Evolutionary conservation across 2,113 vertebrate species (phyloP).

Genomic region (Hepsetus odoe): DNA sequence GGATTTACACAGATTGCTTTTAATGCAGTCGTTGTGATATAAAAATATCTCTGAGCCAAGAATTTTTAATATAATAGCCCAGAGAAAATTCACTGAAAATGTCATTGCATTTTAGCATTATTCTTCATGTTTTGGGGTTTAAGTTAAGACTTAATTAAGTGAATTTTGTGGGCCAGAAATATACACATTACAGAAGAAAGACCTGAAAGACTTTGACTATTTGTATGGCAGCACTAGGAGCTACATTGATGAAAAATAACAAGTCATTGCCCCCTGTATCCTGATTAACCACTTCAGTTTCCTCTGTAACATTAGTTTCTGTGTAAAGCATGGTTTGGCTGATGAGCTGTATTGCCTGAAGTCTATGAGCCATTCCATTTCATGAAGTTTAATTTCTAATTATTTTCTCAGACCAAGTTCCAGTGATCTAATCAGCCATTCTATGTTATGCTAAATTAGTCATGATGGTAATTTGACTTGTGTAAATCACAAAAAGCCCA

Average conservation of each 20-base stretch:
- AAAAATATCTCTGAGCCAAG: conserved; percentile 15
- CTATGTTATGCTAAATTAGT: conserved; percentile 17
- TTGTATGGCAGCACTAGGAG: too few species aligned
- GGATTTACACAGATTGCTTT: conserved; percentile 69
- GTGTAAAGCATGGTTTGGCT: neutral
- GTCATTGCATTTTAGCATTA: conserved; percentile 25
- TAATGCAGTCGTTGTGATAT: conserved; percentile 53
- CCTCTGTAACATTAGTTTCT: neutral
- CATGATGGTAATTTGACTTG: conserved; percentile 26
- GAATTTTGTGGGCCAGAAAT: too few species aligned
- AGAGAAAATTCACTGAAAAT: conserved; percentile 44
- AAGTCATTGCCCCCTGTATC: neutral
- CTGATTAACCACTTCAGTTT: neutral
- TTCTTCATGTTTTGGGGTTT: conserved; percentile 35
- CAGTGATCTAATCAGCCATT: conserved; percentile 13
- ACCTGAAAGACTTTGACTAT: neutral
- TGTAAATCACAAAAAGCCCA: conserved; percentile 17
- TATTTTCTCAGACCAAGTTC: neutral
- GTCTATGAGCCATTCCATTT: conserved; percentile 2
- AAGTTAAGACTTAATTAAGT: neutral
- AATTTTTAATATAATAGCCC: conserved; percentile 38
- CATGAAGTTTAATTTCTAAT: conserved; percentile 8
- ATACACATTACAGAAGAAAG: too few species aligned
- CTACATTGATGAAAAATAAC: too few species aligned
- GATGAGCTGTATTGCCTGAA: neutral